These are phyloP conservation scores for Lasiurus borealis DNA, from an alignment of 2,113 vertebrate species.

Conservation along the genomic window DNA sequence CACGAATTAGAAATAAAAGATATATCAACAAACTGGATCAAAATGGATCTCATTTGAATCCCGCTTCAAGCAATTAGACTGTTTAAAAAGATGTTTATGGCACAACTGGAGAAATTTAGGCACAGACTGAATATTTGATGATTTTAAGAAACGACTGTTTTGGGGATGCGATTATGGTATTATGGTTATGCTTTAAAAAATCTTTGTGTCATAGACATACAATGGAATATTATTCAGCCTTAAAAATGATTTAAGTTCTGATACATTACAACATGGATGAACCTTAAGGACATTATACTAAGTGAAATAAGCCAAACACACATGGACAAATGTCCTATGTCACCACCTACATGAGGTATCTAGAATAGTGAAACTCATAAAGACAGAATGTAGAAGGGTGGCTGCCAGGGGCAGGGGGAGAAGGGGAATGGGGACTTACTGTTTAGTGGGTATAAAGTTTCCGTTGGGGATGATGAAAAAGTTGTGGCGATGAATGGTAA, in stretches of 20 bases:
- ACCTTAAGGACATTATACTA: not conserved
- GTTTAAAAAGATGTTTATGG: not conserved
- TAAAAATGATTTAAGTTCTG: slow-evolving; percentile 16
- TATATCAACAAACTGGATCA: not conserved
- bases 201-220: not conserved
- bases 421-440: not conserved
- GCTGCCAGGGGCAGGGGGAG: not conserved
- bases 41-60: not conserved
- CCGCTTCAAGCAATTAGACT: slow-evolving; percentile 34
- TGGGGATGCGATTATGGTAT: not conserved
- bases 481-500: not conserved
- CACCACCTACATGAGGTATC: not conserved
- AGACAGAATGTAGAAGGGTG: not conserved
- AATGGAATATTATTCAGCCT: not conserved
- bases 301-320: not conserved
- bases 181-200: slow-evolving; percentile 26
- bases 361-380: not conserved
- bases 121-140: not conserved
- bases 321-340: not conserved
- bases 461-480: not conserved
- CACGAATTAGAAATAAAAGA: slow-evolving; percentile 1
- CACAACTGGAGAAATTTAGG: slow-evolving; percentile 4
- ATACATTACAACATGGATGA: not conserved
- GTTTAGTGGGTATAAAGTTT: not conserved
- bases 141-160: slow-evolving; percentile 31